Percentiles rank a stretch among this genome's conserved stretches.
These are phyloP conservation scores for Leptinotarsa tumamoca DNA, from an alignment of 2,888 invertebrate species.

Conservation along the genomic window DNA sequence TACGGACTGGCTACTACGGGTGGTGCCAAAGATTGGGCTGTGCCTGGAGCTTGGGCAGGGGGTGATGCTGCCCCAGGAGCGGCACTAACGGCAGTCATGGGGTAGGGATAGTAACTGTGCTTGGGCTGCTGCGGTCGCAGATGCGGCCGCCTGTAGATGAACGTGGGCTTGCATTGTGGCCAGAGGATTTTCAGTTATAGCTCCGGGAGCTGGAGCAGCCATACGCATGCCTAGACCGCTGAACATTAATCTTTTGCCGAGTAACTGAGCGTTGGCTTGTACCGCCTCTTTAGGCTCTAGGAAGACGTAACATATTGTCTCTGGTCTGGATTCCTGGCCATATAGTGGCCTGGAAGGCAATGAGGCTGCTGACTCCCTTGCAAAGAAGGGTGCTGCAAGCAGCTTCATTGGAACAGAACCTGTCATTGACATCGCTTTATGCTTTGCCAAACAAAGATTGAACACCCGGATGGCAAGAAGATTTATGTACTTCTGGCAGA, in stretches of 20 bases:
- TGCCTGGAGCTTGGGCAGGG: slow-evolving; percentile 66
- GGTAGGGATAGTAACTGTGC: slow-evolving; percentile 75
- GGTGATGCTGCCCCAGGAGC: slow-evolving; percentile 66
- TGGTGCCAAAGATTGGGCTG: slow-evolving; percentile 73
- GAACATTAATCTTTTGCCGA: slow-evolving; percentile 78
- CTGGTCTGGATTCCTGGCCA: too few relatives aligned
- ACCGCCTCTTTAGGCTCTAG: slow-evolving; percentile 86
- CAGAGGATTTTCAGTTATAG: slow-evolving; percentile 71
- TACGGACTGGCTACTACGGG: slow-evolving; percentile 78
- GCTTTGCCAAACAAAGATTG: too few relatives aligned
- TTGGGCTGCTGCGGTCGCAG: slow-evolving; percentile 70
- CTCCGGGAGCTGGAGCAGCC: slow-evolving; percentile 70
- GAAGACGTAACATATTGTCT: too few relatives aligned
- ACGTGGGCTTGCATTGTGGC: slow-evolving; percentile 69
- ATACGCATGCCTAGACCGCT: slow-evolving; percentile 79
- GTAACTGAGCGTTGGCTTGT: slow-evolving; percentile 74
- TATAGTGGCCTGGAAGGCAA: too few relatives aligned
- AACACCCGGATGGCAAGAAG: too few relatives aligned
- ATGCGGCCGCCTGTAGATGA: slow-evolving; percentile 64
- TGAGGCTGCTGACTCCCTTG: too few relatives aligned
- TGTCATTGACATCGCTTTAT: too few relatives aligned
- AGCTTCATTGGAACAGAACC: too few relatives aligned
- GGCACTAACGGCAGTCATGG: slow-evolving; percentile 65
- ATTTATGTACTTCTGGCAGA: too few relatives aligned
- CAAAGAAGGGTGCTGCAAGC: too few relatives aligned